phyloP scores from a whole-genome alignment of 2,113 vertebrate species.

The Hippocampus mohnikei region DNA sequence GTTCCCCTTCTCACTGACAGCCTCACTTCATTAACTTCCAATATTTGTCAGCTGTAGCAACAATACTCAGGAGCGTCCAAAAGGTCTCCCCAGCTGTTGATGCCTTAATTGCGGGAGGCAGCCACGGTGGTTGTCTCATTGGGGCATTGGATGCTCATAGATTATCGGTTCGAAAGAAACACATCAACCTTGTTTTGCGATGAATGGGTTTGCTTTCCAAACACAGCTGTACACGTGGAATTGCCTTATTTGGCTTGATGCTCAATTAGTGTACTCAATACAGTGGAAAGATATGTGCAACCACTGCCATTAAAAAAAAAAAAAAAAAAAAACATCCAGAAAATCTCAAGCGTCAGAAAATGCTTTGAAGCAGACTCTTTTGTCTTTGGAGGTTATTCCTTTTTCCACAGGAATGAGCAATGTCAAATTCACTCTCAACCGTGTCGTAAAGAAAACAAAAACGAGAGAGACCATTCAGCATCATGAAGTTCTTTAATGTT shows the following conservation, averaged over 20 bases:
- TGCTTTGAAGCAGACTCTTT: too few relatives aligned
- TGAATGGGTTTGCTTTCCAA: constrained; percentile 76
- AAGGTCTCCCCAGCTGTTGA: constrained; percentile 68
- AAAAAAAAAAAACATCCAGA: too few relatives aligned
- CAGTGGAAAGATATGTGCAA: not conserved
- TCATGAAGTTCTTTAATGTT: too few relatives aligned
- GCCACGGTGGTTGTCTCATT: constrained; percentile 54
- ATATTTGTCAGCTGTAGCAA: constrained; percentile 47
- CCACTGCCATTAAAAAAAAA: not conserved
- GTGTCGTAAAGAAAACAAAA: too few relatives aligned
- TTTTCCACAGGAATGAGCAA: too few relatives aligned
- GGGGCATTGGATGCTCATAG: constrained; percentile 17
- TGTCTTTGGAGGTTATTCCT: too few relatives aligned
- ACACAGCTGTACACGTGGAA: constrained; percentile 72
- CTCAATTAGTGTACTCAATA: not conserved
- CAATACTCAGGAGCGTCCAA: constrained; percentile 45
- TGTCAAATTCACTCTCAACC: too few relatives aligned
- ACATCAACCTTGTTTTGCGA: constrained; percentile 59
- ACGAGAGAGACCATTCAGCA: not conserved
- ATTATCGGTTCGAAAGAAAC: constrained; percentile 43
- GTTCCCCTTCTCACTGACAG: constrained; percentile 41
- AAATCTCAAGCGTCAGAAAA: too few relatives aligned
- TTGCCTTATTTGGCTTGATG: too few relatives aligned
- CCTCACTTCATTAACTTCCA: constrained; percentile 46
- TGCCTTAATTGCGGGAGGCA: constrained; percentile 60